Evolutionary conservation across 2,113 vertebrate genomes (phyloP).

Genomic region (Corythoichthys haematopterus): DNA sequence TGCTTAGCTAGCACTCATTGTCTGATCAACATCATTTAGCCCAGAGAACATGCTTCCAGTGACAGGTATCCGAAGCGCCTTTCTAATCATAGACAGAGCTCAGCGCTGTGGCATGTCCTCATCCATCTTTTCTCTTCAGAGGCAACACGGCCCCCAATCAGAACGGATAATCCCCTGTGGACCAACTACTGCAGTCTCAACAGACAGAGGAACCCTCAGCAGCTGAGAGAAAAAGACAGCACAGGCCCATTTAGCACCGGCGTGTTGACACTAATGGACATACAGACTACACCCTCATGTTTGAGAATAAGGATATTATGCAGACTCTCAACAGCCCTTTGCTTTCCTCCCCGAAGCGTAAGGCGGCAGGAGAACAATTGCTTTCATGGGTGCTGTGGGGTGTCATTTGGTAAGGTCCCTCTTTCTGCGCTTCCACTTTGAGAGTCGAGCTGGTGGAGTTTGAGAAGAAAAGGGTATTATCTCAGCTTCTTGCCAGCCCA

Average conservation of each 20-base stretch:
- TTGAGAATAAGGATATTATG: constrained; percentile 67
- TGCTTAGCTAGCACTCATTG: constrained; percentile 46
- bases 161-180: constrained; percentile 70
- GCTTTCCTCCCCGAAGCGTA: constrained; percentile 46
- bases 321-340: constrained; percentile 47
- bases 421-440: constrained; percentile 52
- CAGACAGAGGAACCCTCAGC: constrained; percentile 48
- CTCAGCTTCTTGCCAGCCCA: constrained; percentile 72
- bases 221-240: constrained; percentile 56
- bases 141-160: constrained; percentile 63
- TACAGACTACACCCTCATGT: constrained; percentile 61
- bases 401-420: constrained; percentile 56
- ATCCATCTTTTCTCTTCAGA: constrained; percentile 66
- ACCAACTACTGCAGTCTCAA: constrained; percentile 58
- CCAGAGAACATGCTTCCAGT: constrained; percentile 59
- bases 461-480: constrained; percentile 72
- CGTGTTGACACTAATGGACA: constrained; percentile 66
- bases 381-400: constrained; percentile 61
- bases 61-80: constrained; percentile 65
- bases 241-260: constrained; percentile 54
- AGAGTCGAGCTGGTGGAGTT: constrained; percentile 59
- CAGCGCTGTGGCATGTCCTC: constrained; percentile 50
- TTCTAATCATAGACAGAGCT: constrained; percentile 64
- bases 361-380: constrained; percentile 53
- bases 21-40: constrained; percentile 66